Base-by-base conservation (phyloP, 2,888 invertebrate species). In the Cerceris rybyensis region DNA sequence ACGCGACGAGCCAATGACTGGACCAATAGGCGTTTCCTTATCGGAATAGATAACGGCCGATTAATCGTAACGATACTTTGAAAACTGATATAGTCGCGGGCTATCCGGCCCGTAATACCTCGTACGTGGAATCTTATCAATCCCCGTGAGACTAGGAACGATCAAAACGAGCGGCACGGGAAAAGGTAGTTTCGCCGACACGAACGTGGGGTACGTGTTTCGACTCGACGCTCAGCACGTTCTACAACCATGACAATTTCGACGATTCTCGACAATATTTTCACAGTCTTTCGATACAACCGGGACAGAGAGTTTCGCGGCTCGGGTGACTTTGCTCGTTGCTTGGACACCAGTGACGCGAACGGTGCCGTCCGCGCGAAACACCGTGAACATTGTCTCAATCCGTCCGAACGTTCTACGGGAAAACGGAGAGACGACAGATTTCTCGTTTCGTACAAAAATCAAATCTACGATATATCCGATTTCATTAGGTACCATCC, bases 401-500 rank as follows among this genome's bases (percentile, higher is more conserved):
- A 14, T 6, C 13, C 13, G 43, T 14, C 14, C 58, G 17, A 55
- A 39, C 4, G 14, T 17, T 46, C 11, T 7, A 14, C 13, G 13
- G 2, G 4, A 17, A 6, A n/a, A 70, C 0, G 8, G 41, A 7
- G 41, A 61, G 17, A 28, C 28, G 83, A 85, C 17, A 75, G 90
- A 13, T 93, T 94, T 83, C 82, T 92, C 11, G 92, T 94, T 2
- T 91, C 89, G 28, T 92, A 93, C 88, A 86, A 88, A 8, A 91
- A 91, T 8, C 93, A 94, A 50, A 91, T 91, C 63, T 96, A 96
- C 91, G 95, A 97, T 88, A 93, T 97, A 68, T 93, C 94, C 60
- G 91, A 93, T 49, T 96, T 97, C 88, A 86, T 96, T 65, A 94
- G 93, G 66, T 95, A 96, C 85, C 96, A 97, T 91, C 97, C 97